Conservation (phyloP, 1,140 invertebrate genomes). For the Helicoverpa armigera region DNA sequence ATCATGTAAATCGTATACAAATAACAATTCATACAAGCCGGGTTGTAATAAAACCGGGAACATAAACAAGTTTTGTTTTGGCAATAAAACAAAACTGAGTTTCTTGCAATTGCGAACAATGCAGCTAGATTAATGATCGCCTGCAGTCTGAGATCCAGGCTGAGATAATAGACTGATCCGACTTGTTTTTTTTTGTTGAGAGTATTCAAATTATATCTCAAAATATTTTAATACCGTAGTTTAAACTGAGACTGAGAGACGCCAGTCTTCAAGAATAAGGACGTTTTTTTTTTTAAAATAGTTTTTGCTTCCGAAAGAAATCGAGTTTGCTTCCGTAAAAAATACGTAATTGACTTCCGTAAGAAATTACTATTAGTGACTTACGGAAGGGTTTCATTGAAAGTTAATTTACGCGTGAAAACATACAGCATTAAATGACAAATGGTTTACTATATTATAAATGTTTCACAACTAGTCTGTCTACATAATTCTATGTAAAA, state of each 20-base stretch:
- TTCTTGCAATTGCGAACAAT: slow-evolving; percentile 3
- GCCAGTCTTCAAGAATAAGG: too few relatives aligned
- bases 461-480: background rate
- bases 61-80: slow-evolving; percentile 9
- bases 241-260: too few relatives aligned
- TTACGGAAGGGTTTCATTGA: too few relatives aligned
- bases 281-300: too few relatives aligned
- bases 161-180: background rate
- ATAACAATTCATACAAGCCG: background rate
- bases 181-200: background rate
- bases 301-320: too few relatives aligned
- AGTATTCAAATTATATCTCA: background rate
- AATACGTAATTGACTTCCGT: too few relatives aligned
- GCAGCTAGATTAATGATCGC: slow-evolving; percentile 7
- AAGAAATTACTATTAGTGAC: too few relatives aligned
- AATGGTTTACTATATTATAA: background rate
- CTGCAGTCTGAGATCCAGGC: background rate
- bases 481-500: background rate
- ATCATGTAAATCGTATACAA: background rate
- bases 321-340: too few relatives aligned
- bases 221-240: too few relatives aligned
- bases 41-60: background rate
- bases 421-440: background rate
- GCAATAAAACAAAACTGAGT: slow-evolving; percentile 5
- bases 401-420: too few relatives aligned